phyloP scores from a whole-genome alignment of 1,140 invertebrate genomes.

The Condylostylus longicornis region DNA sequence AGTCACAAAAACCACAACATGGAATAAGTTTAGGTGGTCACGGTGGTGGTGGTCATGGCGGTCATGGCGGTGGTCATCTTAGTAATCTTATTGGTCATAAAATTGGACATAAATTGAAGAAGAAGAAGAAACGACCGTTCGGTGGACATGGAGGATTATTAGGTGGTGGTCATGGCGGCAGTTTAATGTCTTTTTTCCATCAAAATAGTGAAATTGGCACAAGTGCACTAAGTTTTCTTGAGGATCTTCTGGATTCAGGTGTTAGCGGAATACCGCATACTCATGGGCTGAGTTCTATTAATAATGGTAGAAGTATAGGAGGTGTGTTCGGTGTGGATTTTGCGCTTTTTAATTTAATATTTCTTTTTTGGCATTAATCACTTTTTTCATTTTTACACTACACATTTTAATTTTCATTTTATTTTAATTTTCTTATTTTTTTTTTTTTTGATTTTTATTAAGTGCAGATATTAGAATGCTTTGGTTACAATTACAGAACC shows the following conservation, averaged over 20 bases:
- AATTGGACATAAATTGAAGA: conserved; percentile 10
- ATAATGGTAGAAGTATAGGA: conserved; percentile 32
- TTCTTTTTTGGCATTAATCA: conserved; percentile 3
- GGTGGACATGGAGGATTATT: conserved; percentile 18
- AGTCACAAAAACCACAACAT: conserved; percentile 20
- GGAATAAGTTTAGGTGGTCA: conserved; percentile 11
- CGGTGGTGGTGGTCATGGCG: conserved; percentile 9
- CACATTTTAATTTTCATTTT: neutral
- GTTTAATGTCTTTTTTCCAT: conserved; percentile 8
- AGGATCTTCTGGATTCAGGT: conserved; percentile 17
- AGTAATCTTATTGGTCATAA: too few species aligned
- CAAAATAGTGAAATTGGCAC: too few species aligned
- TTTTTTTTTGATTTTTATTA: too few species aligned
- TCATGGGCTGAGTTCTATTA: conserved; percentile 23
- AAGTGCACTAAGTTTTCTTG: conserved; percentile 22
- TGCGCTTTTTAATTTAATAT: conserved; percentile 17
- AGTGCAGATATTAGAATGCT: too few species aligned
- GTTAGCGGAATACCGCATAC: conserved; percentile 20
- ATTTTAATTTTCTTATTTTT: too few species aligned
- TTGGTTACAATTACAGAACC: too few species aligned
- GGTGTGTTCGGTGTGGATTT: conserved; percentile 31
- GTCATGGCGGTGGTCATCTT: conserved; percentile 9
- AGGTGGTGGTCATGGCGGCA: conserved; percentile 12
- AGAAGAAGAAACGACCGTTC: conserved; percentile 1
- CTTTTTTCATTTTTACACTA: neutral